Conservation (phyloP, 2,888 invertebrate species). For the Halictus ligatus region DNA sequence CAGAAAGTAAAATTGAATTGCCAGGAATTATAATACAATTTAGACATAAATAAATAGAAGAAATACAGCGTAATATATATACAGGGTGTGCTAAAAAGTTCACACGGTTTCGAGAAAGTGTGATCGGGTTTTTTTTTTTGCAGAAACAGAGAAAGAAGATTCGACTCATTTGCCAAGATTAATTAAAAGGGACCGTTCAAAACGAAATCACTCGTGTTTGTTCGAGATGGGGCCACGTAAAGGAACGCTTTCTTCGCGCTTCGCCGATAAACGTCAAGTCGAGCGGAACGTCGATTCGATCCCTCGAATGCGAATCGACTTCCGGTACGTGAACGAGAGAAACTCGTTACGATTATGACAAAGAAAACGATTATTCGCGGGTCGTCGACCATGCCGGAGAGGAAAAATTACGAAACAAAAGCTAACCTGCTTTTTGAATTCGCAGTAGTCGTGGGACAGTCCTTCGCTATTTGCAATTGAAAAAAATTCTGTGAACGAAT, state of each 20-base stretch:
- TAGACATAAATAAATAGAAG: not conserved
- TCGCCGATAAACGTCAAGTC: not conserved
- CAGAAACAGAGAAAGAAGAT: not conserved
- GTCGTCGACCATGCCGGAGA: not conserved
- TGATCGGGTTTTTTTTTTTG: not conserved
- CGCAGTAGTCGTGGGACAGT: too few relatives aligned
- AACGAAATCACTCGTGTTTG: not conserved
- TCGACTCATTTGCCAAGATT: not conserved
- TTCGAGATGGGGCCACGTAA: not conserved
- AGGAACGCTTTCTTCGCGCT: not conserved
- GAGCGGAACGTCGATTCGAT: constrained; percentile 15
- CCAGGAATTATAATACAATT: too few relatives aligned
- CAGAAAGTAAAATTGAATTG: too few relatives aligned
- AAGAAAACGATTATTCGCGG: not conserved
- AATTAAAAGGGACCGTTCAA: not conserved
- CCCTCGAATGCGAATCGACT: not conserved
- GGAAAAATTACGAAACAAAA: not conserved
- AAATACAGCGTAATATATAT: not conserved
- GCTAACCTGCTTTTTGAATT: not conserved
- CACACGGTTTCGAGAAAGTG: not conserved
- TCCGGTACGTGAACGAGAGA: constrained; percentile 4
- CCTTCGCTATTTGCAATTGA: too few relatives aligned
- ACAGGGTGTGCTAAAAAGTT: not conserved
- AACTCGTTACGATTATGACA: constrained; percentile 10
- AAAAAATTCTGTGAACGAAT: too few relatives aligned